phyloP scores from a whole-genome alignment of 2,113 vertebrate genomes.

The Rhodinocichla rosea region DNA sequence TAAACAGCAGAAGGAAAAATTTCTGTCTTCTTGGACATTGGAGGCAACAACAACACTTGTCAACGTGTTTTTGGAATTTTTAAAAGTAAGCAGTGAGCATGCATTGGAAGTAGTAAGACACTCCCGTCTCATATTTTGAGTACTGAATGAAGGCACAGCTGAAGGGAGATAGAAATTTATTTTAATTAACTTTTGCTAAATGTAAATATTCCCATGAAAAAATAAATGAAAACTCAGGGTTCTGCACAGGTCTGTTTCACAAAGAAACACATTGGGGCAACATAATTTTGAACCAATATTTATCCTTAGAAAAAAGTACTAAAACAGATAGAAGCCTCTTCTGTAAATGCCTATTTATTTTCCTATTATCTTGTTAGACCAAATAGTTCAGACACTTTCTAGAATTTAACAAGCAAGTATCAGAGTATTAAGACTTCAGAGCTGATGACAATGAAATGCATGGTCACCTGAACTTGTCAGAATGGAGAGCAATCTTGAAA shows the following conservation, averaged over 20 bases:
- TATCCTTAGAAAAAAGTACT: not conserved
- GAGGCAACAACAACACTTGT: not conserved
- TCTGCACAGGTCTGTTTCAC: not conserved
- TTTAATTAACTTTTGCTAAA: not conserved
- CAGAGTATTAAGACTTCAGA: not conserved
- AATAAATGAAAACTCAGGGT: not conserved
- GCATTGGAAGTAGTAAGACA: not conserved
- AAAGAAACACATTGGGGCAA: not conserved
- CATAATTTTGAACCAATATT: not conserved
- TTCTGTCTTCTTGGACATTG: not conserved
- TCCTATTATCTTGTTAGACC: not conserved
- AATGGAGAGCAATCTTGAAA: not conserved
- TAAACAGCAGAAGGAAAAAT: not conserved
- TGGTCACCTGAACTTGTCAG: not conserved
- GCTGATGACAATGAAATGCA: not conserved
- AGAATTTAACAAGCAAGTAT: not conserved
- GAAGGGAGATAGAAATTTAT: not conserved
- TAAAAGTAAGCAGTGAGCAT: not conserved
- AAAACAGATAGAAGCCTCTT: not conserved
- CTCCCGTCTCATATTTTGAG: not conserved
- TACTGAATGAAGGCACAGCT: not conserved
- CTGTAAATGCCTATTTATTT: not conserved
- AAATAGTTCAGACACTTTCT: not conserved
- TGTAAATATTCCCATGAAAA: not conserved
- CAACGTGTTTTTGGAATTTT: not conserved